Evolutionary conservation across 2,113 vertebrate genomes (phyloP).

Genomic region (Astatotilapia flaviijosephi): DNA sequence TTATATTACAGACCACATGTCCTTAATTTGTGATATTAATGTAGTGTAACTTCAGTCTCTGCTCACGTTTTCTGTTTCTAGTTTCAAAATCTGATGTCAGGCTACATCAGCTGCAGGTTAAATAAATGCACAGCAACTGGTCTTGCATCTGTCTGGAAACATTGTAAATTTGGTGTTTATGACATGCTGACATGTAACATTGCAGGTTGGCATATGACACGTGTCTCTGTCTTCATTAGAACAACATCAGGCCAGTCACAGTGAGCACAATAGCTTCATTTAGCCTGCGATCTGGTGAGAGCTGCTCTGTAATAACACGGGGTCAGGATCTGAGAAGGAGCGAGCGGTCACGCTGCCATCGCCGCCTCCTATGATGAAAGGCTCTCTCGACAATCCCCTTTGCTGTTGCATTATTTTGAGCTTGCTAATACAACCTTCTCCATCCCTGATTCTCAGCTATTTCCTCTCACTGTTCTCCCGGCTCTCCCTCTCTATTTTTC

Average conservation of each 20-base stretch:
- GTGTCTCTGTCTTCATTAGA: constrained; percentile 80
- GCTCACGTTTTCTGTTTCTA: background rate
- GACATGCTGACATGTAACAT: constrained; percentile 18
- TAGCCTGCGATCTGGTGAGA: constrained; percentile 79
- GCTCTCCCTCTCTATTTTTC: background rate
- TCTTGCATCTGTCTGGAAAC: background rate
- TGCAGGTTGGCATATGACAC: constrained; percentile 58
- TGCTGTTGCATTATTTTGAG: constrained; percentile 47
- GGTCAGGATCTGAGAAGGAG: constrained; percentile 84
- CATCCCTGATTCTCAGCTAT: background rate
- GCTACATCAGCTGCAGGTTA: background rate
- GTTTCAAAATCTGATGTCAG: background rate
- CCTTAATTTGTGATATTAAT: background rate
- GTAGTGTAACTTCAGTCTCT: background rate
- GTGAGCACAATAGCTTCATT: constrained; percentile 72
- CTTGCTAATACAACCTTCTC: constrained; percentile 21
- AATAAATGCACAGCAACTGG: background rate
- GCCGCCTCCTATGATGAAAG: constrained; percentile 75
- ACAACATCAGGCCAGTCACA: constrained; percentile 51
- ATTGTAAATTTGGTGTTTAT: background rate
- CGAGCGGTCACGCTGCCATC: constrained; percentile 61
- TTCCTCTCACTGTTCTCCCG: background rate
- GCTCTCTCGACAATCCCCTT: constrained; percentile 70
- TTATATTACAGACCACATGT: background rate
- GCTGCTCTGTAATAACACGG: constrained; percentile 79